These are phyloP conservation scores for Colletes gigas DNA, from an alignment of 1,140 invertebrate genomes.

Conservation along the genomic window DNA sequence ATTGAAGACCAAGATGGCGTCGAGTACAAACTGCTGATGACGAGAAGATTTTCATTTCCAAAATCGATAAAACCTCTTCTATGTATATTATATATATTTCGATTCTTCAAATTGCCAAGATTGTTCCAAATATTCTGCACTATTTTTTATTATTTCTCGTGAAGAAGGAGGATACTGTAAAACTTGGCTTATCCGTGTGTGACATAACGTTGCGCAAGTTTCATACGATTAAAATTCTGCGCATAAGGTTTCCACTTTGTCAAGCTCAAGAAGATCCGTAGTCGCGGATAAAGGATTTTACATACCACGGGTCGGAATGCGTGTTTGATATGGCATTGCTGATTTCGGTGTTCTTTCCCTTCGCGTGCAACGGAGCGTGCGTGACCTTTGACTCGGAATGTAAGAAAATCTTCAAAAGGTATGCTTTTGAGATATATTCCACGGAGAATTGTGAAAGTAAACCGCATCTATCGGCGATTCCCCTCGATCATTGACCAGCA, in stretches of 20 bases:
- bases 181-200: too few species aligned
- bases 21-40: too few species aligned
- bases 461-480: slow-evolving; percentile 9
- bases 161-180: too few species aligned
- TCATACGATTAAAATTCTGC: background rate
- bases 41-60: too few species aligned
- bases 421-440: slow-evolving; percentile 6
- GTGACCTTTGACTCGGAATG: slow-evolving; percentile 54
- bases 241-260: background rate
- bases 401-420: slow-evolving; percentile 45
- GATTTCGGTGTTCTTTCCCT: slow-evolving; percentile 44
- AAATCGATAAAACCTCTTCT: too few species aligned
- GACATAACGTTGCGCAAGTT: background rate
- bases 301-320: slow-evolving; percentile 30
- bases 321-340: slow-evolving; percentile 49
- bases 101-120: too few species aligned
- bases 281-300: slow-evolving; percentile 43
- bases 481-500: background rate
- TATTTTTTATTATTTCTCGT: too few species aligned
- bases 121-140: too few species aligned
- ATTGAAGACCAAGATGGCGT: too few species aligned
- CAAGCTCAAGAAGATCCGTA: background rate
- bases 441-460: slow-evolving; percentile 53
- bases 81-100: too few species aligned
- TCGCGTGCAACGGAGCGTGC: slow-evolving; percentile 20